Evolutionary conservation across 1,140 invertebrate genomes (phyloP), one percentile per base, ranked within the genome.

Genomic region (Lepidostoma basale): DNA sequence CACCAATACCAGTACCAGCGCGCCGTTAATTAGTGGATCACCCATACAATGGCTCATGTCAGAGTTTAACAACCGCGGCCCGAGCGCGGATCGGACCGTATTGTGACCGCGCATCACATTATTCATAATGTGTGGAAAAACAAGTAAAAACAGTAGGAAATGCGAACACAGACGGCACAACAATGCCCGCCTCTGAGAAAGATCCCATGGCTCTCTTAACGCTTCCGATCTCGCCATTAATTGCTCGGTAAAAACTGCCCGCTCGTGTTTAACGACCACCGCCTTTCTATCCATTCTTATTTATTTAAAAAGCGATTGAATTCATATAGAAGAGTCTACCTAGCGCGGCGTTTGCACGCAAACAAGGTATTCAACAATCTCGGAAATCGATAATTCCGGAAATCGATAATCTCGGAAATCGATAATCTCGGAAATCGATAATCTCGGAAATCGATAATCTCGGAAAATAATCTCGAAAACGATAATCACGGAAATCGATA

Each of bases 41-140:
- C 20, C 1, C 4, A 23, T 10, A 20, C 22, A 23, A 49, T 26
- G 22, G 45, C 45, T 23, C 39, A 40, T 23, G 12, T n/a, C 12
- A 56, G 52, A 30, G 52, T 56, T 30, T 6, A 56, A 56, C 16
- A 56, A 56, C 52, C 52, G 33, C 28, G 4, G 20, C 8, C n/a
- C 10, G 52, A 9, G 33, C 33, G 33, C 33, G 33, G 16, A 33
- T 56, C 26, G 16, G 52, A 33, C 52, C 52, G 52, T 56, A 56
- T 33, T 56, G 52, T 56, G 52, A 56, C 52, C 52, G 52, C 23
- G 49, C 30, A 56, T 56, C 52, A 33, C 52, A 56, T 56, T 56
- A 56, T 56, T 56, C 52, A 56, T 56, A 56, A 56, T 36, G 52
- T 56, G 52, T 36, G 52, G 52, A 56, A 56, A 49, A 56, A 56